These are phyloP conservation scores for Tachysurus fulvidraco DNA, from an alignment of 2,113 vertebrate species.

Conservation along the genomic window DNA sequence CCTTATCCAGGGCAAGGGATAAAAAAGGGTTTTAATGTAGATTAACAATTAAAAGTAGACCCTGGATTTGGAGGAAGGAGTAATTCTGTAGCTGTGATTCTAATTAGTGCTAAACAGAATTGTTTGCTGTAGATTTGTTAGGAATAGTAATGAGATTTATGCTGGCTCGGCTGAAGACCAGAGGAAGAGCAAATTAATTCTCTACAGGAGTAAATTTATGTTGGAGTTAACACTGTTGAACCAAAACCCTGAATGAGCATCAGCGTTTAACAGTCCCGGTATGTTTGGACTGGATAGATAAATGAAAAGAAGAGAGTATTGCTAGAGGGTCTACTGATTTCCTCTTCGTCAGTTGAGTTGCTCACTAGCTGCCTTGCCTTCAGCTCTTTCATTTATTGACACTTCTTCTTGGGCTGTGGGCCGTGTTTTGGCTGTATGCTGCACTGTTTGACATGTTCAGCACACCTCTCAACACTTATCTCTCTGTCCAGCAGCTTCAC, in stretches of 20 bases:
- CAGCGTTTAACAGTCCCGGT: background rate
- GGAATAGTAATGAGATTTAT: background rate
- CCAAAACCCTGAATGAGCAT: background rate
- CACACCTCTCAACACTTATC: constrained; percentile 24
- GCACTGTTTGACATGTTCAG: background rate
- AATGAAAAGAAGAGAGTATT: background rate
- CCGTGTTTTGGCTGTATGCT: constrained; percentile 30
- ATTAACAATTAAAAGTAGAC: background rate
- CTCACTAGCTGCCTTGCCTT: constrained; percentile 2
- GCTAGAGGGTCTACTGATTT: constrained; percentile 6
- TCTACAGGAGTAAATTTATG: background rate
- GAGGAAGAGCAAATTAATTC: background rate
- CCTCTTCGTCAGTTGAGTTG: constrained; percentile 12
- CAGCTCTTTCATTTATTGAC: constrained; percentile 8
- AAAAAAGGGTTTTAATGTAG: background rate
- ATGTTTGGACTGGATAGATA: constrained; percentile 20
- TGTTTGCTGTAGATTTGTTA: background rate
- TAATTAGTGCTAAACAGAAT: constrained; percentile 18
- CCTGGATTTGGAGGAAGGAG: background rate
- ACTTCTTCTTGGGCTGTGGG: constrained; percentile 22
- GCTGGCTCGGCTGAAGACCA: background rate
- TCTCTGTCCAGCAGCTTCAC: constrained; percentile 30
- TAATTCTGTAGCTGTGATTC: background rate
- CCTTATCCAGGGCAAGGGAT: background rate
- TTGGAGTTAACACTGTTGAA: background rate